Conservation (phyloP, 1,140 invertebrate genomes). For the Ruditapes philippinarum region DNA sequence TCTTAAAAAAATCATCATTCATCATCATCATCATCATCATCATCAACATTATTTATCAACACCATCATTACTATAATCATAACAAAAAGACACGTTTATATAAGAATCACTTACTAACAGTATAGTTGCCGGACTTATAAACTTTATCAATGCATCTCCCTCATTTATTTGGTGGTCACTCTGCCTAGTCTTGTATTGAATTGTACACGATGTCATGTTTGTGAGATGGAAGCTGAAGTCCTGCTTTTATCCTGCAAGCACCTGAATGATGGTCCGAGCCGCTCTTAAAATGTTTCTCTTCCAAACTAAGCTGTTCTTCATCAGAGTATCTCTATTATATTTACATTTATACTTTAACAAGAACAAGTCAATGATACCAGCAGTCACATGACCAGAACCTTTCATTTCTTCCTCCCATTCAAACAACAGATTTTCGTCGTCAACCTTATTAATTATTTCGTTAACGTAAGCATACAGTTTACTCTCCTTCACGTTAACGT, state of each 20-base stretch:
- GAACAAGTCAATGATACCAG: background rate
- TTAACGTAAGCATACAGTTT: background rate
- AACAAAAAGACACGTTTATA: no score
- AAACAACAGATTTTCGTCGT: background rate
- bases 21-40: no score
- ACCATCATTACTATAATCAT: no score
- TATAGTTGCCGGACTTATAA: background rate
- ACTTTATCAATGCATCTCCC: background rate
- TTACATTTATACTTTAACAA: background rate
- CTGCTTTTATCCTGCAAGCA: no score
- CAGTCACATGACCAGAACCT: background rate
- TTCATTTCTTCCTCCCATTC: background rate
- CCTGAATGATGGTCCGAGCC: background rate
- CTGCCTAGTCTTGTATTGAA: background rate
- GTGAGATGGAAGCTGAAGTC: no score
- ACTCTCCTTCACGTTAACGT: background rate
- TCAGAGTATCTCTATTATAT: background rate
- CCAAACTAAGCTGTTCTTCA: background rate
- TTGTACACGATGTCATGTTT: no score
- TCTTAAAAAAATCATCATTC: no score
- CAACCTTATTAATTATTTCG: background rate
- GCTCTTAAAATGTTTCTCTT: background rate
- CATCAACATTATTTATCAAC: no score
- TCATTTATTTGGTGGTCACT: background rate
- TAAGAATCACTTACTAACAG: background rate